Base-by-base conservation (phyloP, 1,140 invertebrate species). In the Trinorchestia longiramus region DNA sequence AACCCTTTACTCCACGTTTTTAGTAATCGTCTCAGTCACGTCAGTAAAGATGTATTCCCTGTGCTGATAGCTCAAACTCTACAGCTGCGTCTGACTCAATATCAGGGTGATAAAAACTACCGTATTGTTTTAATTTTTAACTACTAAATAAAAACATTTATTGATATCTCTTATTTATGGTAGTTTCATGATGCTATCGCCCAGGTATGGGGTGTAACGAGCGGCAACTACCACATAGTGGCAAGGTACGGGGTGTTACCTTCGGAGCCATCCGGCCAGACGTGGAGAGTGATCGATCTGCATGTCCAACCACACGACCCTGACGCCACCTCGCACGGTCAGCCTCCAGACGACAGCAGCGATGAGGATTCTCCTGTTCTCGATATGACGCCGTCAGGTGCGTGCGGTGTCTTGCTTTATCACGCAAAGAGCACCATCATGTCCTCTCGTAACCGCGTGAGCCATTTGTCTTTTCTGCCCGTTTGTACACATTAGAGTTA, bases 231-330 rank as follows among this genome's bases (percentile, higher is more conserved):
- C 96, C 97, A 98, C 96, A 97, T 99, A 77, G 99, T 99, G 97
- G 98, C 98, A 97, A 97, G 99, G 45, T 98, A 98, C 96, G 98
- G 98, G 23, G 98, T 99, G 0, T 98, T 98, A 42, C 97, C 98
- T 4, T 98, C 98, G 3, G 99, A 99, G 97, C 97, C 98, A 91
- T 99, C 98, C 91, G 99, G 99, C 0, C 99, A 99, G 97, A 98
- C 98, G 96, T 99, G 99, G 99, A 98, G 98, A 97, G 97, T 98
- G 95, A 95, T 97, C 19, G 95, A 96, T 43, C 95, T 97, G 19
- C 95, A 96, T 11, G 42, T 96, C 36, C 87, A 87, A 19, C 41
- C 88, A 36, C 53, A 87, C 28, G 96, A 96, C 40, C 95, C 95
- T 43, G 88, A 96, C n/a, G 90, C 47, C 17, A 28, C 95, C 44